Evolutionary conservation across 2,797 vertebrate species (phyloP).

Genomic region (Labroides dimidiatus): DNA sequence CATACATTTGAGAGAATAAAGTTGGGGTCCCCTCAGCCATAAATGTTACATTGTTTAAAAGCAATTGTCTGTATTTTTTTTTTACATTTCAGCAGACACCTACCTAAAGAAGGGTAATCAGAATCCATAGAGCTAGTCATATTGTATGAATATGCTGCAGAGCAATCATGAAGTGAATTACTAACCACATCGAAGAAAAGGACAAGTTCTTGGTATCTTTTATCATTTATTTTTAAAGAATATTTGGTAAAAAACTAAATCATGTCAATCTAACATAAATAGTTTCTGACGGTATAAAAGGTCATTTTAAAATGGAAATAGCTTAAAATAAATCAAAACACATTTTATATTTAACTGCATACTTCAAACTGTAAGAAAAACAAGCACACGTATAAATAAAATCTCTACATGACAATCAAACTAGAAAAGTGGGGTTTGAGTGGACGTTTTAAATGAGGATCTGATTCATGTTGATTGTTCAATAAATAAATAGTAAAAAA

Average conservation of each 20-base stretch:
- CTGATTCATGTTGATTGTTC: not conserved
- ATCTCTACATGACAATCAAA: slow-evolving; percentile 23
- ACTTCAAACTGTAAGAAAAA: slow-evolving; percentile 32
- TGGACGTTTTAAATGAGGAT: slow-evolving; percentile 3
- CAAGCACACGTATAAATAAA: slow-evolving; percentile 7
- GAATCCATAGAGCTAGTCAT: not conserved
- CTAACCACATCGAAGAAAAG: not conserved
- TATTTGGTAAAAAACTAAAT: slow-evolving; percentile 54
- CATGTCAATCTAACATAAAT: slow-evolving; percentile 41
- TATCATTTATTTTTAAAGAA: slow-evolving; percentile 55
- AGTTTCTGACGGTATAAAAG: slow-evolving; percentile 35
- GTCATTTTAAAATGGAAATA: slow-evolving; percentile 27
- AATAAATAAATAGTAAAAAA: not conserved
- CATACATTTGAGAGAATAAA: no score
- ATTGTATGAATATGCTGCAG: not conserved
- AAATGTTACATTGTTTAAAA: no score
- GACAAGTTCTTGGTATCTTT: not conserved
- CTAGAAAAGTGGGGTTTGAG: slow-evolving; percentile 17
- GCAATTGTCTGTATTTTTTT: no score
- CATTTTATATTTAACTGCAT: slow-evolving; percentile 34
- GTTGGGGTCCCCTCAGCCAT: no score
- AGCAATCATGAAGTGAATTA: not conserved
- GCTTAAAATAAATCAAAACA: slow-evolving; percentile 37
- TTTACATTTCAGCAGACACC: no score
- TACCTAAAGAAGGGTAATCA: no score